Base-by-base conservation (phyloP, 2,888 invertebrate species). In the Caenorhabditis sp. region DNA sequence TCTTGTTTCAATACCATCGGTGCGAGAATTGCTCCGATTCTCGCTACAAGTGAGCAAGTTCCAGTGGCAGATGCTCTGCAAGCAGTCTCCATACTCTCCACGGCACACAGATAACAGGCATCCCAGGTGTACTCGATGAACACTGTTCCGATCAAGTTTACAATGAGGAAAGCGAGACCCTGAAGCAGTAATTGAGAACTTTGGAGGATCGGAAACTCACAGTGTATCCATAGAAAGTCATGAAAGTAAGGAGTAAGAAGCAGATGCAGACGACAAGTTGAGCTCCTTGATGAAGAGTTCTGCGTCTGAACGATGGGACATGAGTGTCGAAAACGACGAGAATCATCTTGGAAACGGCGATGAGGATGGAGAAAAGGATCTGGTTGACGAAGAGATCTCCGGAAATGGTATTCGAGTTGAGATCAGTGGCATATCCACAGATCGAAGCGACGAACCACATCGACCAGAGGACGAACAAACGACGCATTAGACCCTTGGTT, bases 51-150 rank as follows among this genome's bases (percentile, higher is more conserved):
- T 6, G 88, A 88, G 69, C 90, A 90, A 3, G 88, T 85, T 32
- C 90, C 90, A n/a, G 89, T 85, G 13, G 89, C 88, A 24, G 85
- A 84, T 8, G 89, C 88, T n/a, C 90, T 70, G 47, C 79, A 85
- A 15, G 83, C 74, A 13, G 90, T 90, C 55, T 90, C 89, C 88
- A 90, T 88, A 18, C 86, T 83, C 60, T 90, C 90, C 6, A 91
- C 88, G 8, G 89, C 88, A 58, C 89, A 90, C 11, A 91, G 82
- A 70, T 91, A 90, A 61, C 89, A 89, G 0, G 90, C 91, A 79
- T 91, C 91, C 91, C 91, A 91, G 3, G 90, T 90, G 79, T 90
- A 90, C 74, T 91, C 91, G 74, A 91, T 89, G 86, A 91, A 90
- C 0, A 90, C 87, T 4, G 89, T 89, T 47, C 91, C 91, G 61